Evolutionary conservation across 1,140 invertebrate genomes (phyloP).

Genomic region (Drosophila athabasca): DNA sequence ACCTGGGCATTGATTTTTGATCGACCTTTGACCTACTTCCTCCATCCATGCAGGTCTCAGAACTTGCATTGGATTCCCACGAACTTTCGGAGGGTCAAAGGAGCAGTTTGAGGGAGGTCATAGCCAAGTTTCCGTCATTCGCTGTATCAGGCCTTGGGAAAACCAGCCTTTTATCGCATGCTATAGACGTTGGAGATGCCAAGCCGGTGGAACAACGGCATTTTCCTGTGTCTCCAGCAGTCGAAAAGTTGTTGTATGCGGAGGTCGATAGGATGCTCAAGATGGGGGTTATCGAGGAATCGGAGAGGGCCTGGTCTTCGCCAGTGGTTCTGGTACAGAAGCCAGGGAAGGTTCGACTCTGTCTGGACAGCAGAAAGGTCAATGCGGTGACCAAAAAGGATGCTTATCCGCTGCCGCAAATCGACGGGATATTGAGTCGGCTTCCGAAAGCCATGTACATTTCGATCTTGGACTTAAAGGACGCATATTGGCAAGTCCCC

Average conservation of each 20-base stretch:
- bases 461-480: too few relatives aligned
- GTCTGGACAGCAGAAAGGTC: too few relatives aligned
- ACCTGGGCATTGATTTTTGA: background rate
- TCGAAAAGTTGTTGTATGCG: conserved; percentile 43
- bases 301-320: too few relatives aligned
- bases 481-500: conserved; percentile 3
- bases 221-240: conserved; percentile 53
- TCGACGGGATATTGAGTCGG: too few relatives aligned
- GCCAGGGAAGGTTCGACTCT: too few relatives aligned
- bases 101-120: background rate
- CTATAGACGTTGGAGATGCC: conserved; percentile 42
- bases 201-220: conserved; percentile 59
- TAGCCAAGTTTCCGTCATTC: conserved; percentile 1
- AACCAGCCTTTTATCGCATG: background rate
- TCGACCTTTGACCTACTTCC: background rate
- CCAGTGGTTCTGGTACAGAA: too few relatives aligned
- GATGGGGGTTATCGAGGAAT: conserved; percentile 54
- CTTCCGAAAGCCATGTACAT: too few relatives aligned
- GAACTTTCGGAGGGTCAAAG: background rate
- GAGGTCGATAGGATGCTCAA: conserved; percentile 52
- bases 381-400: too few relatives aligned
- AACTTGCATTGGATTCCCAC: background rate
- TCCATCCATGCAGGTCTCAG: background rate
- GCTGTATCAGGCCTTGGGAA: background rate
- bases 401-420: too few relatives aligned